Conservation (phyloP, 2,888 invertebrate genomes). For the Therioaphis trifolii region DNA sequence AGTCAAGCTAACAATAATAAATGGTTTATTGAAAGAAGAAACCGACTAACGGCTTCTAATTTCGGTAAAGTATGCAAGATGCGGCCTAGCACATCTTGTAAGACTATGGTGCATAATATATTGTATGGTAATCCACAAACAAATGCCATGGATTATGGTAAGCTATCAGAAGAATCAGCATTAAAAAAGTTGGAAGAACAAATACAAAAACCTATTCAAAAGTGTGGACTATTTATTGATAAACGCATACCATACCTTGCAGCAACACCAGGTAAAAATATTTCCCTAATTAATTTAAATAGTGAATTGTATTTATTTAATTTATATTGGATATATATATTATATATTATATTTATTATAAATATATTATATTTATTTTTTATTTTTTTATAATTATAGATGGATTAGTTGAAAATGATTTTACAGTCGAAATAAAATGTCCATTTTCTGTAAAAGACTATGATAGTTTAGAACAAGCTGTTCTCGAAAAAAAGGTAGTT, state of each 20-base stretch:
- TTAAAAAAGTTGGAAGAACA: not conserved
- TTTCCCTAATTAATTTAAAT: not conserved
- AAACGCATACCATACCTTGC: constrained; percentile 15
- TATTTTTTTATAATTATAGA: not conserved
- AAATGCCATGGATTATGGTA: not conserved
- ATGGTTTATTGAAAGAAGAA: constrained; percentile 30
- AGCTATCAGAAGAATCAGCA: not conserved
- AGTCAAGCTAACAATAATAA: constrained; percentile 22
- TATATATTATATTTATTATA: too few relatives aligned
- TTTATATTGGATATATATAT: too few relatives aligned
- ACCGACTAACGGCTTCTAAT: constrained; percentile 32
- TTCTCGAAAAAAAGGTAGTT: too few relatives aligned
- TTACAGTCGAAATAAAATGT: too few relatives aligned
- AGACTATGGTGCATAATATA: not conserved
- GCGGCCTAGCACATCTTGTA: constrained; percentile 6
- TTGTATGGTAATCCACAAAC: not conserved
- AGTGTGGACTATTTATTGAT: too few relatives aligned
- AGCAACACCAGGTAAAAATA: constrained; percentile 13
- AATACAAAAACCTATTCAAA: constrained; percentile 11
- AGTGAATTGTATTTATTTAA: too few relatives aligned
- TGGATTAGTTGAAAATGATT: not conserved
- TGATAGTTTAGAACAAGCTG: too few relatives aligned
- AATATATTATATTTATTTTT: too few relatives aligned
- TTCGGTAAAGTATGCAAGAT: constrained; percentile 33
- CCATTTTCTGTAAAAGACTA: too few relatives aligned